A percentile compares a stretch with the other conserved stretches of the same genome.
Conservation (phyloP, 2,888 invertebrate genomes). For the Monochamus alternatus region DNA sequence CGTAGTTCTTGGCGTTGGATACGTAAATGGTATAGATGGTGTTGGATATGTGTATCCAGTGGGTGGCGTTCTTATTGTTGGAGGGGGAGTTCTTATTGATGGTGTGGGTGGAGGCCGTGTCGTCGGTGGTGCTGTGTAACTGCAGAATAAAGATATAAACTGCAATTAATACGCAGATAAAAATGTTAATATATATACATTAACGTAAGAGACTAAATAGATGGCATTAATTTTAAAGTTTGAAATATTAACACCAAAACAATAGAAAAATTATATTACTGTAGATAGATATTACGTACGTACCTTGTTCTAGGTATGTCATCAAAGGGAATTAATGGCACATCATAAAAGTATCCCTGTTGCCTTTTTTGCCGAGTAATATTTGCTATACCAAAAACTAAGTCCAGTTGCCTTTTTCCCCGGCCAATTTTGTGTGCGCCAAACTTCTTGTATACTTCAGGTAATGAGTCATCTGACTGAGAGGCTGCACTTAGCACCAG, state of each 20-base stretch:
- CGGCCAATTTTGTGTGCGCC: too few relatives aligned
- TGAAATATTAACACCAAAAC: too few relatives aligned
- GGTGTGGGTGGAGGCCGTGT: conserved; percentile 6
- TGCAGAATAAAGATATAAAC: too few relatives aligned
- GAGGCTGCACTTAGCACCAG: conserved; percentile 17
- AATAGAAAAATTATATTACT: too few relatives aligned
- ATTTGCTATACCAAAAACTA: too few relatives aligned
- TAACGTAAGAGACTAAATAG: too few relatives aligned
- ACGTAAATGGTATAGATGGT: conserved; percentile 1
- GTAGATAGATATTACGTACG: not conserved
- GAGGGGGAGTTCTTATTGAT: conserved; percentile 8
- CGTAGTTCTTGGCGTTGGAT: conserved; percentile 2
- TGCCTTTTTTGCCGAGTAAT: conserved; percentile 5
- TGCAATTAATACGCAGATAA: too few relatives aligned
- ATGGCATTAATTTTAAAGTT: too few relatives aligned
- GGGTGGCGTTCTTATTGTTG: conserved; percentile 14
- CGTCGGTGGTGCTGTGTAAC: conserved; percentile 11
- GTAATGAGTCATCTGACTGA: not conserved
- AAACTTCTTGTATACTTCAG: too few relatives aligned
- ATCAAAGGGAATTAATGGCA: conserved; percentile 14
- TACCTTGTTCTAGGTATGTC: conserved; percentile 1
- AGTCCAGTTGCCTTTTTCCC: too few relatives aligned
- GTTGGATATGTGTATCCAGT: conserved; percentile 9
- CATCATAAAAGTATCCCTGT: conserved; percentile 23
- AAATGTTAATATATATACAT: too few relatives aligned